Base-by-base conservation (phyloP, 2,888 invertebrate species). In the Hemithea aestivaria region DNA sequence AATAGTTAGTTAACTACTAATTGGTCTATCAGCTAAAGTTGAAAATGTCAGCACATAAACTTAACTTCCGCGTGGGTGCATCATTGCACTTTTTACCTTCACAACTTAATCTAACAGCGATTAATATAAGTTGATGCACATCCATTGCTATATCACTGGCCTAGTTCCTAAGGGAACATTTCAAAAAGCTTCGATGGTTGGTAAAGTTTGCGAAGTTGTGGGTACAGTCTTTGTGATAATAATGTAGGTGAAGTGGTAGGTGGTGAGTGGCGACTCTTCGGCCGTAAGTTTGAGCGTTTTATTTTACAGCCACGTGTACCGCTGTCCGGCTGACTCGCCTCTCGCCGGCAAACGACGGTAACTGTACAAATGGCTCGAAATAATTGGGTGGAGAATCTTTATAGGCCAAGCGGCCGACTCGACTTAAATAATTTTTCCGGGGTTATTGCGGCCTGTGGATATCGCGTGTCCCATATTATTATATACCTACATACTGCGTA, bases 221-320 rank as follows among this genome's bases (percentile, higher is more conserved):
- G 9, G 11, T 27, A 7, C 9, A 6, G 20, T 22, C 31, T 20
- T 25, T 6, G 31, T 27, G 27, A 11, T 21, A 9, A 8, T 2
- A 16, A 16, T 16, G 20, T 47, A 47, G 48, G 53, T 51, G 56
- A 53, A 45, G 44, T 39, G 27, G 47, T 43, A 46, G 16, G 38
- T 34, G 37, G 49, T 42, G 46, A 35, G 47, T 56, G 60, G 60
- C 65, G 61, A 57, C 59, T 54, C 53, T 51, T 56, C 45, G 54
- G 58, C 60, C 62, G 66, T 73, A 70, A 68, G 64, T 69, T 71
- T 59, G 51, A 46, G 50, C 62, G 69, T 73, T 73, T 71, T 72
- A 73, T 73, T 67, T 65, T 51, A 53, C 52, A 40, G 56, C 56
- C 70, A 66, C 67, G 66, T 70, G 70, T 55, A 46, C 45, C 49